phyloP scores from a whole-genome alignment of 2,888 invertebrate species.

The Acleris cristana region DNA sequence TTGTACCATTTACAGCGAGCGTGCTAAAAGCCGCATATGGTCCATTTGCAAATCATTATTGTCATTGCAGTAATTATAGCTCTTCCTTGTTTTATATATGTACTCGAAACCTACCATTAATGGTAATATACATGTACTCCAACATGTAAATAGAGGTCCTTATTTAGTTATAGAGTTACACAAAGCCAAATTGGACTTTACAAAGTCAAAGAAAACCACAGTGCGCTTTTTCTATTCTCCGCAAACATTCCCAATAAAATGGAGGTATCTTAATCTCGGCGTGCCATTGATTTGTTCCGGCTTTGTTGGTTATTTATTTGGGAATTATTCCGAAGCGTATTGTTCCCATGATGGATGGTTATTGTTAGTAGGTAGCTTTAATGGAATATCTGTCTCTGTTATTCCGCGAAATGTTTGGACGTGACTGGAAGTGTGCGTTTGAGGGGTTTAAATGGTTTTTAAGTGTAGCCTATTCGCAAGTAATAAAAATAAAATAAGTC shows the following conservation, averaged over 20 bases:
- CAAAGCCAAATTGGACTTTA: neutral
- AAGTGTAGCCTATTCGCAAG: too few relatives aligned
- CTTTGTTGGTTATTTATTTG: slow-evolving; percentile 33
- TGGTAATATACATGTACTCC: too few relatives aligned
- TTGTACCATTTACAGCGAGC: too few relatives aligned
- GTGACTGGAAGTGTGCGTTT: neutral
- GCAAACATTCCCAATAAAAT: slow-evolving; percentile 27
- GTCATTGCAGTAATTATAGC: too few relatives aligned
- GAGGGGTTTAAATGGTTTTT: too few relatives aligned
- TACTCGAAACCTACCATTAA: too few relatives aligned
- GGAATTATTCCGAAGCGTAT: slow-evolving; percentile 35
- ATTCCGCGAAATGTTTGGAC: neutral
- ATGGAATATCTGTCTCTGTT: slow-evolving; percentile 31
- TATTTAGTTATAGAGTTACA: neutral
- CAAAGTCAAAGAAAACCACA: slow-evolving; percentile 18
- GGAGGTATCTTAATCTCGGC: slow-evolving; percentile 25
- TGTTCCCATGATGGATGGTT: slow-evolving; percentile 35
- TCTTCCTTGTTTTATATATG: too few relatives aligned
- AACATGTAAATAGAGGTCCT: too few relatives aligned
- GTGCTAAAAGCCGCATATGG: too few relatives aligned
- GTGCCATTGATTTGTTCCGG: slow-evolving; percentile 31
- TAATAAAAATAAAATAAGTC: too few relatives aligned
- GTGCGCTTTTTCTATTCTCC: slow-evolving; percentile 1
- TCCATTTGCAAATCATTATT: too few relatives aligned
- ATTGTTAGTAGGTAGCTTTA: slow-evolving; percentile 27